phyloP scores from a whole-genome alignment of 2,797 vertebrate genomes.

The Glossophaga mutica region DNA sequence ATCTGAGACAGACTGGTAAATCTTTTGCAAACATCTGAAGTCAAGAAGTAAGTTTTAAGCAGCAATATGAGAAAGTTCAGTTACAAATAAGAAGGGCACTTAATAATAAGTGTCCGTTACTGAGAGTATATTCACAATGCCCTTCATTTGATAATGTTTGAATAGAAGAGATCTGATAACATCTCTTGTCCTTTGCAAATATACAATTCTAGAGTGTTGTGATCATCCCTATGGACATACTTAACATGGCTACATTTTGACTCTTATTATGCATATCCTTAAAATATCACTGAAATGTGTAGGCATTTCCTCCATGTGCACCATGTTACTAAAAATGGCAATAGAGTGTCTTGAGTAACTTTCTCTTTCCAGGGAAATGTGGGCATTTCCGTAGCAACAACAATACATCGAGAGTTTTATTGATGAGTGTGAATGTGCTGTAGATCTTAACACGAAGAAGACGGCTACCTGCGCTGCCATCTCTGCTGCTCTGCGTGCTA shows the following conservation, averaged over 20 bases:
- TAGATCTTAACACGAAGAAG: not conserved
- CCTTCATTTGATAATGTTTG: not conserved
- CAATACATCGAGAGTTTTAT: constrained; percentile 12
- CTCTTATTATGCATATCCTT: constrained; percentile 1
- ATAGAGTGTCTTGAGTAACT: not conserved
- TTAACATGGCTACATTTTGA: not conserved
- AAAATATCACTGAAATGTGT: not conserved
- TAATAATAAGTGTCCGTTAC: not conserved
- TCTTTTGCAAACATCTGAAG: not conserved
- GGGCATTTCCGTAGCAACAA: not conserved
- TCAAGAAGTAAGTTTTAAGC: not conserved
- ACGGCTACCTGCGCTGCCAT: not conserved
- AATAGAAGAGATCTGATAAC: not conserved
- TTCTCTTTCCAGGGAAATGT: not conserved
- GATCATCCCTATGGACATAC: not conserved
- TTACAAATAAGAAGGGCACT: not conserved
- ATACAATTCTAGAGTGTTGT: not conserved
- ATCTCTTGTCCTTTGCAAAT: not conserved
- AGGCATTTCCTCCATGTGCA: not conserved
- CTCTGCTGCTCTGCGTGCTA: not conserved
- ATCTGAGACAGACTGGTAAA: not conserved
- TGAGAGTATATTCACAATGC: not conserved
- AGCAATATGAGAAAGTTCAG: not conserved
- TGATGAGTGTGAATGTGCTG: not conserved
- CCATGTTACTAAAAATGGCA: not conserved